phyloP scores from a whole-genome alignment of 2,797 vertebrate genomes.

The Pipistrellus kuhlii region DNA sequence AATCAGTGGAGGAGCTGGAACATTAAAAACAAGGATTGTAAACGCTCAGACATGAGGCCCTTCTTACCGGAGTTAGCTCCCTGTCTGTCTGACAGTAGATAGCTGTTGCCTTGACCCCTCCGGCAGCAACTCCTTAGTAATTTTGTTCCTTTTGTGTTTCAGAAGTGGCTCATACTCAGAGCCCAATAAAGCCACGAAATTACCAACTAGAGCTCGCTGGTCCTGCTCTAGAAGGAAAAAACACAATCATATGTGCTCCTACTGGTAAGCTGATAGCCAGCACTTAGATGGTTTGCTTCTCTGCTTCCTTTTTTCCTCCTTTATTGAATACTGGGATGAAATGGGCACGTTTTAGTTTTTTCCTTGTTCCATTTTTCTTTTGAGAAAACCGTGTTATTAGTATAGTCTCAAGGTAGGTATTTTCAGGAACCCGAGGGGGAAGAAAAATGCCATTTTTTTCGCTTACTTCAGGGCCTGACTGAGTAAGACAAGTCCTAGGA shows the following conservation, averaged over 20 bases:
- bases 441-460: neutral
- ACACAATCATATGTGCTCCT: constrained; percentile 88
- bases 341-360: neutral
- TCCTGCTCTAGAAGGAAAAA: constrained; percentile 86
- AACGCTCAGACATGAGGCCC: neutral
- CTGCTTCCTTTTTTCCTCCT: neutral
- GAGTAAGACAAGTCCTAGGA: neutral
- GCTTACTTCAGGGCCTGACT: neutral
- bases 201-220: constrained; percentile 87
- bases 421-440: neutral
- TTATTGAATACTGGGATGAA: neutral
- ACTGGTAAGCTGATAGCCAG: constrained; percentile 84
- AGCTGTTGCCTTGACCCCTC: neutral
- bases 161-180: constrained; percentile 13
- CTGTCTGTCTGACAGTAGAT: neutral
- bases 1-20: neutral
- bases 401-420: neutral
- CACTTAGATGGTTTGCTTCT: neutral
- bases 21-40: neutral
- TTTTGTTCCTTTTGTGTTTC: constrained; percentile 60
- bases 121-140: neutral
- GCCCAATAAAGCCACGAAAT: constrained; percentile 71
- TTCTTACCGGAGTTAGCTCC: constrained; percentile 26
- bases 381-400: neutral
- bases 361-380: neutral